phyloP scores from a whole-genome alignment of 2,113 vertebrate genomes.

The Ceuthmochares aereus region DNA sequence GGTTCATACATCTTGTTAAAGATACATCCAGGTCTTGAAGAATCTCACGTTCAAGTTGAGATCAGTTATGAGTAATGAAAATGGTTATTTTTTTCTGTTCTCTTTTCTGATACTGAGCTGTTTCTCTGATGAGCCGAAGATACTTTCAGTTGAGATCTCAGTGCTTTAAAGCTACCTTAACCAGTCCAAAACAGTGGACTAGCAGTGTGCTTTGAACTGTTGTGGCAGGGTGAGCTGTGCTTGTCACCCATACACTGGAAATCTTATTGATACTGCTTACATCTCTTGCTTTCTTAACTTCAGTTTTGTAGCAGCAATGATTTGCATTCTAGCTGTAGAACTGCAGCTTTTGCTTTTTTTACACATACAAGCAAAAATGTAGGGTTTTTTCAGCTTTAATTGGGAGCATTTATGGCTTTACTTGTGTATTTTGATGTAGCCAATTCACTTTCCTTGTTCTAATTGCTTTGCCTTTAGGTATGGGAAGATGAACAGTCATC shows the following conservation, averaged over 20 bases:
- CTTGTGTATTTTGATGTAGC: neutral
- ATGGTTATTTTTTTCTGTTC: neutral
- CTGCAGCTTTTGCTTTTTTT: neutral
- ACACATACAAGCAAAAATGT: neutral
- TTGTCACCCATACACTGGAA: accelerated
- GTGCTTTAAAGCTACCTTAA: neutral
- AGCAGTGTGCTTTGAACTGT: neutral
- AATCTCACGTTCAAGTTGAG: neutral
- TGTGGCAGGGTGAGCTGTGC: neutral
- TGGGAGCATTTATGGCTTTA: neutral
- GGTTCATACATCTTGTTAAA: neutral
- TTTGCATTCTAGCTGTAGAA: neutral
- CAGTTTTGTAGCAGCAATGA: neutral
- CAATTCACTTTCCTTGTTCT: neutral
- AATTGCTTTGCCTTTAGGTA: neutral
- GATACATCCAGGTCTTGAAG: neutral
- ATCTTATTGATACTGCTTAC: neutral
- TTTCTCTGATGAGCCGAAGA: neutral
- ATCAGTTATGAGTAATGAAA: neutral
- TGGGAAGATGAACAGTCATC: neutral
- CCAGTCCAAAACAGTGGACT: neutral
- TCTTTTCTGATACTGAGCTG: neutral
- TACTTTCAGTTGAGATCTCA: neutral
- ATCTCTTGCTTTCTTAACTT: neutral
- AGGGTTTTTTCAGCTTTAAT: neutral